A percentile compares a stretch with the other conserved stretches of the same genome.
phyloP scores from a whole-genome alignment of 1,140 invertebrate species.

The Solenopsis invicta region DNA sequence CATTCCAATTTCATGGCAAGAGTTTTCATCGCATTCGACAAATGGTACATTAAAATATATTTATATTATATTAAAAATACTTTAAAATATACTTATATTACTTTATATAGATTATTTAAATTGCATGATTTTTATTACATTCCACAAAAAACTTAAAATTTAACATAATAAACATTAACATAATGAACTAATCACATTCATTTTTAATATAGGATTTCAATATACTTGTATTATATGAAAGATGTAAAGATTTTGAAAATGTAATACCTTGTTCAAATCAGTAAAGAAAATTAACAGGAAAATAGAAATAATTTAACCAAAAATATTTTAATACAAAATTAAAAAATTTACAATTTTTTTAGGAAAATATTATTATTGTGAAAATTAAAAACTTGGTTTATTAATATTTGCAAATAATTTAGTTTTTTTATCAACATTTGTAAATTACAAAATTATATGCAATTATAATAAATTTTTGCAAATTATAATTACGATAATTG shows the following conservation, averaged over 20 bases:
- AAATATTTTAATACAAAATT: conserved; percentile 9
- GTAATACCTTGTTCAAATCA: neutral
- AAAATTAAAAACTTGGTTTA: too few species aligned
- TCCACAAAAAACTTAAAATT: neutral
- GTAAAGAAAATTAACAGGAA: neutral
- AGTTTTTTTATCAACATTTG: too few species aligned
- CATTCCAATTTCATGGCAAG: conserved; percentile 99
- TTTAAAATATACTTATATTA: conserved; percentile 28
- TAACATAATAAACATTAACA: neutral
- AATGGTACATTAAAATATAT: conserved; percentile 91
- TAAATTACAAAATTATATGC: too few species aligned
- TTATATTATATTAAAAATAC: too few species aligned
- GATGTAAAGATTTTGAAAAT: neutral
- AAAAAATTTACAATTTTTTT: neutral
- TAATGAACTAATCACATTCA: neutral
- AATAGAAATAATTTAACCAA: neutral
- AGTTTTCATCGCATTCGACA: conserved; percentile 98
- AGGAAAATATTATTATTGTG: neutral
- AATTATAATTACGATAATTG: neutral
- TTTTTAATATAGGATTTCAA: neutral
- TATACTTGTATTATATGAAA: neutral
- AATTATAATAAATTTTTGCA: neutral
- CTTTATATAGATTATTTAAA: conserved; percentile 19
- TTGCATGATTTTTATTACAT: conserved; percentile 6
- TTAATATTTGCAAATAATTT: too few species aligned